A percentile compares a stretch with the other conserved stretches of the same genome.
Evolutionary conservation across 2,888 invertebrate genomes (phyloP).

Genomic region (Pasiphila rectangulata): DNA sequence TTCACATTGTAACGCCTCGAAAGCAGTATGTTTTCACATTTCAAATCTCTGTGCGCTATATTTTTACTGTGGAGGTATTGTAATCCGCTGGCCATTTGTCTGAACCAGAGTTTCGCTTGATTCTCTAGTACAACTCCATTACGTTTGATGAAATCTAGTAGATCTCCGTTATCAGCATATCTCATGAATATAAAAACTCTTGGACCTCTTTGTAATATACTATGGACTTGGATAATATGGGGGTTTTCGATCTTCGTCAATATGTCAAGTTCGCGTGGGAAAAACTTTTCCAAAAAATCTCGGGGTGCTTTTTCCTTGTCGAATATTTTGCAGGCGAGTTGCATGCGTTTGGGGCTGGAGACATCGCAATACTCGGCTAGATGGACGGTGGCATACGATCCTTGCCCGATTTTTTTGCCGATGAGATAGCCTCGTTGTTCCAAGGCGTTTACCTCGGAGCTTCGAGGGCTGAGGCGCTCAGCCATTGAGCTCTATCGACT

Average conservation of each 20-base stretch:
- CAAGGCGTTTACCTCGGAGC: conserved; percentile 91
- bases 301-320: conserved; percentile 93
- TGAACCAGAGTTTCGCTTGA: conserved; percentile 91
- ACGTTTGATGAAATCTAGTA: conserved; percentile 90
- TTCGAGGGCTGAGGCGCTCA: conserved; percentile 87
- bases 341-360: conserved; percentile 85
- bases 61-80: conserved; percentile 91
- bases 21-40: conserved; percentile 94
- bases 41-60: conserved; percentile 95
- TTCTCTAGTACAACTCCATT: conserved; percentile 89
- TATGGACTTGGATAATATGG: conserved; percentile 94
- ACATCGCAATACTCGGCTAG: conserved; percentile 90
- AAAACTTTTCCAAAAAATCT: conserved; percentile 95
- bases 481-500: conserved; percentile 83
- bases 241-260: conserved; percentile 94
- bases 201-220: conserved; percentile 90
- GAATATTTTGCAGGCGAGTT: conserved; percentile 94
- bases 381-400: conserved; percentile 94
- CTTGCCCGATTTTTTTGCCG: conserved; percentile 94
- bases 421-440: conserved; percentile 91
- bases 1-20: conserved; percentile 93
- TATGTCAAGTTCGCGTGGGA: conserved; percentile 95
- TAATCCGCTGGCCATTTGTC: conserved; percentile 91
- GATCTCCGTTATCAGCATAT: conserved; percentile 94
- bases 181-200: conserved; percentile 95